These are phyloP conservation scores for Allenopithecus nigroviridis DNA, from an alignment of 2,797 vertebrate species.

Conservation along the genomic window DNA sequence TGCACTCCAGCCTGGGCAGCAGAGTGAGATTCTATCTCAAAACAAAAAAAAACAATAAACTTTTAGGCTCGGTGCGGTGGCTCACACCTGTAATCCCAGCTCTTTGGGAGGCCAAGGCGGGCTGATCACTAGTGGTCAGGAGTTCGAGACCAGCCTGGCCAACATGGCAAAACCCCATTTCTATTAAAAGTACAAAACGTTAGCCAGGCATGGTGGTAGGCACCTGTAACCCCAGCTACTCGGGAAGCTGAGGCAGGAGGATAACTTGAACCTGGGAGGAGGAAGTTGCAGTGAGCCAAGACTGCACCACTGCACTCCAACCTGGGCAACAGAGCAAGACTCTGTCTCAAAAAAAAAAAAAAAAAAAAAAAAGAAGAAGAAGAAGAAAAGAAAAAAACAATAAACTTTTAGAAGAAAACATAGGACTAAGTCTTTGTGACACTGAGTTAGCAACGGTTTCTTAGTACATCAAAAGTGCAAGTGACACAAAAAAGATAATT, in stretches of 20 bases:
- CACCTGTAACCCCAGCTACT: not conserved
- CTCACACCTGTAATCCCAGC: not conserved
- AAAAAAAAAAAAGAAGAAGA: accelerated
- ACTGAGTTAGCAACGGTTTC: not conserved
- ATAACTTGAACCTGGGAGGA: not conserved
- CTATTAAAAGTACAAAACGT: not conserved
- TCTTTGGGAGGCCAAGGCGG: not conserved
- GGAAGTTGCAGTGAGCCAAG: not conserved
- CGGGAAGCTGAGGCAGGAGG: not conserved
- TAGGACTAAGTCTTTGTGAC: not conserved
- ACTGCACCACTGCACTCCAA: not conserved
- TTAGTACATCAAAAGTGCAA: not conserved
- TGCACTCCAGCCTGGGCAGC: not conserved
- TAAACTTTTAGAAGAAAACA: not conserved
- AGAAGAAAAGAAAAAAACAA: too few species aligned
- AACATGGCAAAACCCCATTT: not conserved
- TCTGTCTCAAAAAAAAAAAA: too few species aligned
- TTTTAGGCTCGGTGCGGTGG: not conserved
- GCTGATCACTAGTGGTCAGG: not conserved
- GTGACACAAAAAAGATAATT: not conserved
- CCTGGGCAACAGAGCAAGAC: not conserved
- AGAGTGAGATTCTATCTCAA: not conserved
- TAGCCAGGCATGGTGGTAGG: not conserved
- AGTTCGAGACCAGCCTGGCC: not conserved
- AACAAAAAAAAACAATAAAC: not conserved